These are phyloP conservation scores for Geothlypis trichas DNA, from an alignment of 2,113 vertebrate species.

Conservation along the genomic window DNA sequence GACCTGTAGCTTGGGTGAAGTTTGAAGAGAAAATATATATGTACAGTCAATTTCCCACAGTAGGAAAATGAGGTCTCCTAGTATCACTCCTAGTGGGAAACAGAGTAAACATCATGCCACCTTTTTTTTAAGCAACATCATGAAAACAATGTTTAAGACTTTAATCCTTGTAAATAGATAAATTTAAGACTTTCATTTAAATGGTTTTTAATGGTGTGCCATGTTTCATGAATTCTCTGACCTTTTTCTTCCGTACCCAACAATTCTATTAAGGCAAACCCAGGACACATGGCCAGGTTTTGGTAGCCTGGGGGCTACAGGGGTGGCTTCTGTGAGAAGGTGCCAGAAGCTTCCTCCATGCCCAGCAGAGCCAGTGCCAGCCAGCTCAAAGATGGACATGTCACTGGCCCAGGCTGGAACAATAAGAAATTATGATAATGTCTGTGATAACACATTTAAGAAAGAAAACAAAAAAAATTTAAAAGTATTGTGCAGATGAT, in stretches of 20 bases:
- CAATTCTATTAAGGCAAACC: not conserved
- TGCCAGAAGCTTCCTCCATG: not conserved
- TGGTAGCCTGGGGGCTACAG: not conserved
- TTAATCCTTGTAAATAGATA: not conserved
- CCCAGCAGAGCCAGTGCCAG: not conserved
- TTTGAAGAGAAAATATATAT: not conserved
- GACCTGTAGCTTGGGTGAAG: not conserved
- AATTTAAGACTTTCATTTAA: not conserved
- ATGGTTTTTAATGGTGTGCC: not conserved
- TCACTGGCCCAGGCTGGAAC: not conserved
- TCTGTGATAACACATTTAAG: not conserved
- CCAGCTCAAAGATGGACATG: fast-evolving
- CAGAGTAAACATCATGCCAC: not conserved
- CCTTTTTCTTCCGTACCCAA: not conserved
- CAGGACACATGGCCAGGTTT: not conserved
- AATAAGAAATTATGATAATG: not conserved
- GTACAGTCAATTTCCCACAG: not conserved
- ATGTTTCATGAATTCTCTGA: not conserved
- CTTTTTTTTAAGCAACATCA: not conserved
- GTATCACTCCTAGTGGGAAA: not conserved
- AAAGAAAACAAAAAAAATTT: not conserved
- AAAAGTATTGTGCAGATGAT: not conserved
- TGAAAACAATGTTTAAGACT: not conserved
- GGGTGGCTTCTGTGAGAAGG: not conserved
- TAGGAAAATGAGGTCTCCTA: not conserved